Percentiles rank a stretch among this genome's conserved stretches.
These are phyloP conservation scores for Leptinotarsa texana DNA, from an alignment of 1,140 invertebrate species.

Conservation along the genomic window DNA sequence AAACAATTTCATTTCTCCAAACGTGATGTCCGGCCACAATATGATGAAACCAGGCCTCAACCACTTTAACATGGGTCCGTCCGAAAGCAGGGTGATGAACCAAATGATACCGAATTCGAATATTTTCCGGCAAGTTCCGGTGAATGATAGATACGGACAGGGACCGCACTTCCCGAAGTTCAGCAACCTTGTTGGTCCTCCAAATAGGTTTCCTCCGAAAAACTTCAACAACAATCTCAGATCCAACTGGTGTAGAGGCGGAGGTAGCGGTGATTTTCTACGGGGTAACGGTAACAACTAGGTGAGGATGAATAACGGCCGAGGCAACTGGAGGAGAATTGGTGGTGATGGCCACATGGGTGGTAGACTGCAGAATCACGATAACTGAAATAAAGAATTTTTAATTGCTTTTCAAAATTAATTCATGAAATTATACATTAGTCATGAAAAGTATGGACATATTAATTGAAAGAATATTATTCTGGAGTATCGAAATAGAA, in stretches of 20 bases:
- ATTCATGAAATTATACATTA: no score
- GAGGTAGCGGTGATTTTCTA: constrained; percentile 40
- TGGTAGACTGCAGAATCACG: constrained; percentile 65
- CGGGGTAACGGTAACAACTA: constrained; percentile 46
- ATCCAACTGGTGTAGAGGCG: constrained; percentile 34
- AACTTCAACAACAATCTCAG: constrained; percentile 44
- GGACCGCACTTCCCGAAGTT: constrained; percentile 56
- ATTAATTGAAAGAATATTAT: no score
- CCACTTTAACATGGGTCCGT: constrained; percentile 43
- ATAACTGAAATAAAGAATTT: constrained; percentile 60
- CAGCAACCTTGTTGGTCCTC: no score
- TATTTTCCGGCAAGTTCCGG: no score
- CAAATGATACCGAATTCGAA: constrained; percentile 12
- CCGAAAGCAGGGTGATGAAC: constrained; percentile 13
- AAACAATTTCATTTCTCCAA: no score
- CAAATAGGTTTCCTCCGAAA: constrained; percentile 39
- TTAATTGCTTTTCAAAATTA: no score
- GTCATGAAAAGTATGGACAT: no score
- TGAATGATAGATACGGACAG: no score
- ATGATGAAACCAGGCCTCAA: no score
- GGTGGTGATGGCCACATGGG: constrained; percentile 43
- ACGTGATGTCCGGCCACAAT: no score
- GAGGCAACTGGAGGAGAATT: constrained; percentile 57
- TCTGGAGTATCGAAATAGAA: no score
- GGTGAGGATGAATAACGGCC: constrained; percentile 40